Conservation (phyloP, 1,140 invertebrate genomes). For the Colletes latitarsis region DNA sequence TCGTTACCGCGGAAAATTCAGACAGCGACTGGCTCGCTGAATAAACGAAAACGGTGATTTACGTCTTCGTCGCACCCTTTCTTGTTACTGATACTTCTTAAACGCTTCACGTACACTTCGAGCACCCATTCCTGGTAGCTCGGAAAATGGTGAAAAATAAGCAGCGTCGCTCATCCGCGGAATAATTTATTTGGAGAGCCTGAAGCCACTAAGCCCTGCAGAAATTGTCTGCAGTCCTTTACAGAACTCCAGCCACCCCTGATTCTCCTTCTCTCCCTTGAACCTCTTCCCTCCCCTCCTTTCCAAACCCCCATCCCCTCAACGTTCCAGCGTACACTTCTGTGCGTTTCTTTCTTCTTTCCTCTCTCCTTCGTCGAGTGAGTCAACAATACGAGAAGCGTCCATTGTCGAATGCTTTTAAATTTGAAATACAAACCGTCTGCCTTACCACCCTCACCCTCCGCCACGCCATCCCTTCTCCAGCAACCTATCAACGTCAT, state of each 20-base stretch:
- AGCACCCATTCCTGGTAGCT: conserved; percentile 28
- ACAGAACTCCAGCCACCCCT: conserved; percentile 63
- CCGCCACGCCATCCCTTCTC: neutral
- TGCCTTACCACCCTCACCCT: conserved; percentile 57
- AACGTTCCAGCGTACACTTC: conserved; percentile 20
- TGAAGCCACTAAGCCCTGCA: conserved; percentile 68
- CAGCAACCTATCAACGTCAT: conserved; percentile 56
- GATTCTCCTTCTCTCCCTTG: conserved; percentile 42
- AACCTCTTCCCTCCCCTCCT: neutral
- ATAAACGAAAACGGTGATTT: neutral
- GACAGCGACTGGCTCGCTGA: neutral
- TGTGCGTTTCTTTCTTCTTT: conserved; percentile 41
- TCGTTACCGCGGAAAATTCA: neutral
- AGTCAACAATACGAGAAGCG: conserved; percentile 78
- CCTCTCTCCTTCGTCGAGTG: conserved; percentile 58
- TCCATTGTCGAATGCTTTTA: conserved; percentile 81
- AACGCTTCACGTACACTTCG: conserved; percentile 44
- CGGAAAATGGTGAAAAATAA: conserved; percentile 67
- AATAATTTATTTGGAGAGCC: conserved; percentile 70
- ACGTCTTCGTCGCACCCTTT: conserved; percentile 10
- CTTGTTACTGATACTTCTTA: conserved; percentile 54
- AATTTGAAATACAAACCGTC: conserved; percentile 80
- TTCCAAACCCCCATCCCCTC: neutral
- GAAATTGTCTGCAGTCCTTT: conserved; percentile 70
- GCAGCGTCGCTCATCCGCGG: conserved; percentile 64